Percentiles rank a stretch among this genome's conserved stretches.
These are phyloP conservation scores for Bactericera cockerelli DNA, from an alignment of 1,140 invertebrate species.

Conservation along the genomic window DNA sequence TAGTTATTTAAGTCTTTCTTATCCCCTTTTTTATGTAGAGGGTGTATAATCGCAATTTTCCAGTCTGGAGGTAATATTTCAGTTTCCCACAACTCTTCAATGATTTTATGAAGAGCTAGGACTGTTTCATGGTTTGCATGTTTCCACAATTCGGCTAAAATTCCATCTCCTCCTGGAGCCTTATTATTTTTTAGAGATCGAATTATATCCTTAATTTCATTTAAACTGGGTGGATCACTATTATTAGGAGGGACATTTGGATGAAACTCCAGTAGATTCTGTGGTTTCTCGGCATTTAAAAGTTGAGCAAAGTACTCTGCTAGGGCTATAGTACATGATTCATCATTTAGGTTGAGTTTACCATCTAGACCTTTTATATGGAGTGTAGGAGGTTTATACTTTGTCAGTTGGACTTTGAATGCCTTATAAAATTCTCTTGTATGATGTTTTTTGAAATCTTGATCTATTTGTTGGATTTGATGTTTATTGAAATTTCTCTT, in stretches of 20 bases:
- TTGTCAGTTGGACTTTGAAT: too few species aligned
- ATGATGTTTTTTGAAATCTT: too few species aligned
- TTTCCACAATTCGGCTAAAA: not conserved
- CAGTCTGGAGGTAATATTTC: slow-evolving; percentile 20
- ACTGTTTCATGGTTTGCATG: not conserved
- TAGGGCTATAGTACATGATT: too few species aligned
- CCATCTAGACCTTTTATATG: too few species aligned
- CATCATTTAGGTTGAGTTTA: too few species aligned
- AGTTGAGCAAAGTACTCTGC: slow-evolving; percentile 16
- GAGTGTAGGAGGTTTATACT: too few species aligned
- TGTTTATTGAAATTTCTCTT: too few species aligned
- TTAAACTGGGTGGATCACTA: slow-evolving; percentile 12
- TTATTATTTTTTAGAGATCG: slow-evolving; percentile 17
- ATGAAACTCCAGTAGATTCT: too few species aligned
- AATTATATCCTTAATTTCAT: slow-evolving; percentile 13
- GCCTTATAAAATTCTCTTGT: too few species aligned
- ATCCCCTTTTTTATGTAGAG: slow-evolving; percentile 24
- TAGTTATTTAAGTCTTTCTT: slow-evolving; percentile 21
- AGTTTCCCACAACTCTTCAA: slow-evolving; percentile 6
- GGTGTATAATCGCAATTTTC: slow-evolving; percentile 19
- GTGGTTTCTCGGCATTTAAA: slow-evolving; percentile 11
- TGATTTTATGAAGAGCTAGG: not conserved
- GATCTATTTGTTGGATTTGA: too few species aligned
- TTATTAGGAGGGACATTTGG: too few species aligned
- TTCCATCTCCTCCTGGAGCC: not conserved